Conservation (phyloP, 2,797 vertebrate genomes). For the Helicolenus hilgendorfi region DNA sequence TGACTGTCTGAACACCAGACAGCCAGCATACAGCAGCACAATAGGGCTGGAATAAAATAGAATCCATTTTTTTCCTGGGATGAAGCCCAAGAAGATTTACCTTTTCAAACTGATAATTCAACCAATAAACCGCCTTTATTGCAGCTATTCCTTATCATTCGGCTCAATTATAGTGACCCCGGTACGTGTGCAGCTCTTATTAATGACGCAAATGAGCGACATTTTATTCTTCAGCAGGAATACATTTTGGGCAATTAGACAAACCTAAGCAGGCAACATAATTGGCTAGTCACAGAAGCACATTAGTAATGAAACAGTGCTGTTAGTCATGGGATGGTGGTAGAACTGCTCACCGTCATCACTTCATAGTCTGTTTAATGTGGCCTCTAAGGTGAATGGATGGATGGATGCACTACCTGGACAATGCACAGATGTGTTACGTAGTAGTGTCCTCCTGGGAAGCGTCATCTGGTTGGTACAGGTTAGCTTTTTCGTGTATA, state of each 20-base stretch:
- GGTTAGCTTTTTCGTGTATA: not conserved
- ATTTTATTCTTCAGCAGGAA: slow-evolving; percentile 32
- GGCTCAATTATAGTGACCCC: slow-evolving; percentile 17
- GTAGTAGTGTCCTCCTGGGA: not conserved
- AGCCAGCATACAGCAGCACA: slow-evolving; percentile 71
- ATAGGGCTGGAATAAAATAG: slow-evolving; percentile 45
- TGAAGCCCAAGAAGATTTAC: not conserved
- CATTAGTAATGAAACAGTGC: slow-evolving; percentile 24
- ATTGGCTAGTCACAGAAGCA: slow-evolving; percentile 29
- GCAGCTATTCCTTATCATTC: not conserved
- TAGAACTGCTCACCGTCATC: slow-evolving; percentile 19
- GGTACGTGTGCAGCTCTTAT: slow-evolving; percentile 2
- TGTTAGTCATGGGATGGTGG: slow-evolving; percentile 27
- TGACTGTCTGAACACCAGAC: slow-evolving; percentile 85
- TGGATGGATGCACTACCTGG: not conserved
- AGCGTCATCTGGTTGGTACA: not conserved
- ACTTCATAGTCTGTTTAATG: not conserved
- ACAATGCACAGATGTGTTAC: not conserved
- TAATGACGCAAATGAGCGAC: slow-evolving; percentile 24
- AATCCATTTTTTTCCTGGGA: not conserved
- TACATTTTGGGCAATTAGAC: slow-evolving; percentile 21
- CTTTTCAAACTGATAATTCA: not conserved
- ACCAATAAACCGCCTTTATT: not conserved
- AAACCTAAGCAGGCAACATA: slow-evolving; percentile 26
- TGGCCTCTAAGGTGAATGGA: not conserved